Evolutionary conservation across 1,140 invertebrate genomes (phyloP).

Genomic region (Drosophila arawakana): DNA sequence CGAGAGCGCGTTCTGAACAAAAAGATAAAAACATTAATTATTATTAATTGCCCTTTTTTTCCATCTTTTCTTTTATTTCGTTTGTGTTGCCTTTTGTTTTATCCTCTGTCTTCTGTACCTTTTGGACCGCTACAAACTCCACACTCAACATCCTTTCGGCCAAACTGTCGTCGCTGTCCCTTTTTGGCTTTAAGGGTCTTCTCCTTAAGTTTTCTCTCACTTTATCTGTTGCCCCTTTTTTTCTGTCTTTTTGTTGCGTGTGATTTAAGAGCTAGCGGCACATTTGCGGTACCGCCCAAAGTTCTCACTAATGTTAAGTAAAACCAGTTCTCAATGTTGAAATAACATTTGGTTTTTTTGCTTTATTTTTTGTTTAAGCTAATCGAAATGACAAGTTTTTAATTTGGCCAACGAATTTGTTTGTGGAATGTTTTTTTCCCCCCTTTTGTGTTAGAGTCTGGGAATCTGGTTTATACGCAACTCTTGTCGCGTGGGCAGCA

Average conservation of each 20-base stretch:
- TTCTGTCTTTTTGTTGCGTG: constrained; percentile 7
- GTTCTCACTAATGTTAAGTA: constrained; percentile 49
- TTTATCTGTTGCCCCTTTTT: constrained; percentile 14
- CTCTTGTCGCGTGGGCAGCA: constrained; percentile 44
- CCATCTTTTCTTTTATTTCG: constrained; percentile 41
- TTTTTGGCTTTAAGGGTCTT: constrained; percentile 49
- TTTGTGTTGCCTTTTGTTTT: constrained; percentile 57
- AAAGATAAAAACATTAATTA: constrained; percentile 83
- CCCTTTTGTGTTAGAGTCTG: constrained; percentile 9
- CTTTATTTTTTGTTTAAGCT: constrained; percentile 49
- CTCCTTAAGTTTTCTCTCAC: constrained; percentile 15
- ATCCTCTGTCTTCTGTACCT: constrained; percentile 33
- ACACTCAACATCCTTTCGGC: constrained; percentile 63
- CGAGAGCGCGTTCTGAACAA: constrained; percentile 48
- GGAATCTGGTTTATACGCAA: constrained; percentile 46
- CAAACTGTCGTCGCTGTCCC: constrained; percentile 55
- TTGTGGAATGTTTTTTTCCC: constrained; percentile 30
- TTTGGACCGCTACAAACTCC: constrained; percentile 11
- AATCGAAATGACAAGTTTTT: constrained; percentile 75
- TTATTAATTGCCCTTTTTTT: constrained; percentile 77
- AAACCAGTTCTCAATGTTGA: constrained; percentile 36
- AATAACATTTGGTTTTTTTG: constrained; percentile 29
- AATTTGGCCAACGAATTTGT: constrained; percentile 59
- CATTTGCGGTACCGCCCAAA: constrained; percentile 35
- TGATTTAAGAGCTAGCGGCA: constrained; percentile 50